Evolutionary conservation across 2,797 vertebrate species (phyloP).

Genomic region (Ciconia nigra): DNA sequence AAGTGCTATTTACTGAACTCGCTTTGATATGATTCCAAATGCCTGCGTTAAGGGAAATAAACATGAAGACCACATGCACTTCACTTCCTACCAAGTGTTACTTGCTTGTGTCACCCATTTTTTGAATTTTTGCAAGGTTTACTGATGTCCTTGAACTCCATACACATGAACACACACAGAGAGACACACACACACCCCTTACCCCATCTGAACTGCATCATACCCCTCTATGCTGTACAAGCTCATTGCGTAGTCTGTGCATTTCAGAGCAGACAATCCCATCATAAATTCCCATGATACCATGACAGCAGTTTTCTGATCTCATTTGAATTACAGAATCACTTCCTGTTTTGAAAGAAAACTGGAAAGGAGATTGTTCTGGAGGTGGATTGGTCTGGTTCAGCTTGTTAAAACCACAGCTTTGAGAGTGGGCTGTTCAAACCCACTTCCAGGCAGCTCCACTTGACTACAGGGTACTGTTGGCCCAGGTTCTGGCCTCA

Average conservation of each 20-base stretch:
- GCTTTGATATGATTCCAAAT: neutral
- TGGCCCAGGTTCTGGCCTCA: neutral
- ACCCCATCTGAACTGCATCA: rapidly evolving
- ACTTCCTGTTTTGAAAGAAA: conserved; percentile 29
- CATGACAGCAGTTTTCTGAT: neutral
- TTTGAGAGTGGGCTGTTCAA: conserved; percentile 17
- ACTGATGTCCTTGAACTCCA: neutral
- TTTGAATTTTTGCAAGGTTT: neutral
- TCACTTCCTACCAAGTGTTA: neutral
- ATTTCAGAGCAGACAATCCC: neutral
- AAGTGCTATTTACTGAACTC: neutral
- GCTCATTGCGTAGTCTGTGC: neutral
- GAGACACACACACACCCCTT: neutral
- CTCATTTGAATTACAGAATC: neutral
- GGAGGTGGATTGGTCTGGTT: conserved; percentile 20
- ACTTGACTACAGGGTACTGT: neutral
- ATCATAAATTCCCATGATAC: neutral
- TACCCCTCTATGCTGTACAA: neutral
- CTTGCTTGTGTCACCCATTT: neutral
- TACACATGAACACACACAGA: neutral
- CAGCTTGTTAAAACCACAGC: neutral
- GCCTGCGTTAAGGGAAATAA: neutral
- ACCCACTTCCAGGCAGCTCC: neutral
- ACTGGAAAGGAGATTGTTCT: neutral
- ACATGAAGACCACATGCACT: neutral